Base-by-base conservation (phyloP, 2,888 invertebrate genomes). In the Apodemia zela region DNA sequence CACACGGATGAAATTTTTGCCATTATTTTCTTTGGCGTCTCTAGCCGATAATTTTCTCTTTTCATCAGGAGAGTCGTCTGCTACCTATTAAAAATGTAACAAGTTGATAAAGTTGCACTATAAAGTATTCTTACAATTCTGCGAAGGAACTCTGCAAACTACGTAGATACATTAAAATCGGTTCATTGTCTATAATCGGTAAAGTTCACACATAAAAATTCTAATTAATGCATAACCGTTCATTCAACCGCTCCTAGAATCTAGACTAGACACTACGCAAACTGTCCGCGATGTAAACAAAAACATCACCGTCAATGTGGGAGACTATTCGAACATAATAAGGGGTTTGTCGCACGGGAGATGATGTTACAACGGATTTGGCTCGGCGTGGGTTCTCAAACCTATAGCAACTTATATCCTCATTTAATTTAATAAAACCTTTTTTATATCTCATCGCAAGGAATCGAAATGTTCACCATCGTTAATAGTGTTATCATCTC, bases 281-380 rank as follows among this genome's bases (percentile, higher is more conserved):
- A 66, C 66, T 67, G 62, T 42, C 42, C 42, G 45, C 45, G 45
- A 45, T 45, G 45, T 63, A 65, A 62, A 62, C 62, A 73, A 72
- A 72, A 71, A 71, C 67, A 65, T 67, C 61, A 63, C 67, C 62
- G 64, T 68, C 69, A 68, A 67, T 68, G 66, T 67, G 65, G 60
- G 63, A 65, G 63, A 65, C 67, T 67, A 69, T 66, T 63, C 67
- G 69, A 72, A 66, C 70, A 73, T 76, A 74, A 74, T 74, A 71
- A 74, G 69, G 73, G 73, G 74, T 75, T 74, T 73, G 75, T 77
- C 73, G 75, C 75, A 75, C 72, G 73, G 72, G 72, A 72, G 72
- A 45, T 29, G 62, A 54, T 10, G 5, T 29, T 59, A 59, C 33
- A 29, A n/a, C 59, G 59, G 59, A 59, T 59, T 35, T 29, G 25